These are phyloP conservation scores for Melanogrammus aeglefinus DNA, from an alignment of 2,797 vertebrate species.

Conservation along the genomic window DNA sequence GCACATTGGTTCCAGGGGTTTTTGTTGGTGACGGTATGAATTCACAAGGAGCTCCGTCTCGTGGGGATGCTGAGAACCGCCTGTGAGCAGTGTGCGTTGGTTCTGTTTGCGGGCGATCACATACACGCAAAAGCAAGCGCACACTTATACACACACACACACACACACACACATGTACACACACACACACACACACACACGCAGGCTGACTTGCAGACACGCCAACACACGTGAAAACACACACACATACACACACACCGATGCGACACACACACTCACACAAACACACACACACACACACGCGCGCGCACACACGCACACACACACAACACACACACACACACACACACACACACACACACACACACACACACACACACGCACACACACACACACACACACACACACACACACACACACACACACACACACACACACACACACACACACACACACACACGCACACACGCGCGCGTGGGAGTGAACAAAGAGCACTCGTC, in stretches of 20 bases:
- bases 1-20: slow-evolving; percentile 5
- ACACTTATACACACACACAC: slow-evolving; percentile 31
- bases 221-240: neutral
- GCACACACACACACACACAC: neutral
- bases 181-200: slow-evolving; percentile 31
- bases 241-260: slow-evolving; percentile 28
- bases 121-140: neutral
- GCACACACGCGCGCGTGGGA: slow-evolving; percentile 29
- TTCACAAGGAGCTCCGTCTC: neutral
- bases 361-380: slow-evolving; percentile 28
- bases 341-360: neutral
- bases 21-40: slow-evolving; percentile 24
- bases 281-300: slow-evolving; percentile 30
- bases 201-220: slow-evolving; percentile 26
- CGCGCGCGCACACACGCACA: neutral
- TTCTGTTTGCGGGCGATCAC: neutral
- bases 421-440: no score
- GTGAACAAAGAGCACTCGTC: slow-evolving; percentile 66
- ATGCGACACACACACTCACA: neutral
- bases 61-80: no score
- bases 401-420: slow-evolving; percentile 26
- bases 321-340: slow-evolving; percentile 39
- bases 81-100: neutral
- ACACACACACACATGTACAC: slow-evolving; percentile 13
- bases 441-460: neutral